Evolutionary conservation across 2,113 vertebrate species (phyloP), one percentile per base, ranked within the genome.

Genomic region (Sylvilagus bachmani): DNA sequence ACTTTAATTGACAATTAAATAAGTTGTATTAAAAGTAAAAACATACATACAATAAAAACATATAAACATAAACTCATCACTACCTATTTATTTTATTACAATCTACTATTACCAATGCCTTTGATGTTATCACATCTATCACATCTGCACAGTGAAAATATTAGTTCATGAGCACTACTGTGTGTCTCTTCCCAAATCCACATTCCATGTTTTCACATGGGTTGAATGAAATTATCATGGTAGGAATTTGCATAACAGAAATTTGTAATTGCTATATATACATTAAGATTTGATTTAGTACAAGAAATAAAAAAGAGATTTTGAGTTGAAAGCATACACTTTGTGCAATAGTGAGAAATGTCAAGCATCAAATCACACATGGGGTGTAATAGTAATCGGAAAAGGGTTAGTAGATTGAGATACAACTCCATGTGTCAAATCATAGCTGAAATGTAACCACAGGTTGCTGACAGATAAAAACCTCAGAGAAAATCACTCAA

Each of bases 21-120:
- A 81, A 33, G 74, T 36, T 77, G 13, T 36, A 88, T 73, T 38
- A 53, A 83, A 90, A 91, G 25, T 58, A 66, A 93, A 86, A 11
- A 38, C 80, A 86, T 77, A 53, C 44, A 44, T 44, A 44, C 44
- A 91, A 31, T 58, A 66, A 93, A 86, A 11, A 38, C 80, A 86
- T 77, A 53, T 66, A 33, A 6, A n/a, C 8, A 58, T 25, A 71
- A 81, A 77, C 53, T 55, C 12, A 38, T 31, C 16, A 62, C 29
- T 71, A 78, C 11, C 17, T n/a, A 38, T 55, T 92, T 69, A 70
- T 61, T 85, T 84, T 31, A 51, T 36, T 55, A 66, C 6, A n/a
- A n/a, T 66, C 75, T 71, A 51, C 82, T 64, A 21, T 12, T 12
- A 21, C 5, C 16, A 29, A 8, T 89, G 73, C 25, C 69, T 62